Base-by-base conservation (phyloP, 2,888 invertebrate genomes). In the Drosophila imparisetae region DNA sequence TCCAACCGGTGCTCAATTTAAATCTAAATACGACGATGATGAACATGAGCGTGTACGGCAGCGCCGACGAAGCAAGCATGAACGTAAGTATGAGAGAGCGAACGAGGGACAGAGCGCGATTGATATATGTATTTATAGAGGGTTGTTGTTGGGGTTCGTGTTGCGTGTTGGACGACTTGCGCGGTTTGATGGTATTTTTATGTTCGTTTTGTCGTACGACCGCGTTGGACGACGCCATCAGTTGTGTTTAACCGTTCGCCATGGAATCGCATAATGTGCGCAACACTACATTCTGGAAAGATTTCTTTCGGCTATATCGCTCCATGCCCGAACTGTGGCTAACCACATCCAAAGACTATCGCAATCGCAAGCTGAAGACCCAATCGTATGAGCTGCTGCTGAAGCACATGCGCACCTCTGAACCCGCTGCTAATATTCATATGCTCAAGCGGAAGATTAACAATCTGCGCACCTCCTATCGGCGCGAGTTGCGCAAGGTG, bases 401-500 rank as follows among this genome's bases (percentile, higher is more conserved):
- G 15, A 29, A 49, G 0, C 65, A 72, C 3, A 21, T 85, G 59
- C 83, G 72, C 6, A 38, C 30, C 11, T 27, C 21, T 7, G 79
- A 88, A 34, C 59, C 66, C 0, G 4, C 53, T n/a, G 71, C 73
- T 0, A 85, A 85, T 42, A 75, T 81, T 0, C 79, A 88, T 29
- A 66, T 77, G 58, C 67, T 86, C 0, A 89, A 86, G 58, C 70
- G 89, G 0, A 86, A 89, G 38, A 89, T 89, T 7, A 86, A 86
- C 67, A 89, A 86, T 76, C 45, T 89, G 7, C 82, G 89, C 7
- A 84, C 86, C 18, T 84, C 86, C n/a, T 88, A 88, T 15, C 78
- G 86, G 0, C 75, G 85, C 7, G 89, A 86, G 62, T 38, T 86
- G 54, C 81, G 85, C 18, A 85, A 85, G 52, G 81, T 86, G 27